Evolutionary conservation across 1,140 invertebrate species (phyloP).

Genomic region (Bombus cullumanus): DNA sequence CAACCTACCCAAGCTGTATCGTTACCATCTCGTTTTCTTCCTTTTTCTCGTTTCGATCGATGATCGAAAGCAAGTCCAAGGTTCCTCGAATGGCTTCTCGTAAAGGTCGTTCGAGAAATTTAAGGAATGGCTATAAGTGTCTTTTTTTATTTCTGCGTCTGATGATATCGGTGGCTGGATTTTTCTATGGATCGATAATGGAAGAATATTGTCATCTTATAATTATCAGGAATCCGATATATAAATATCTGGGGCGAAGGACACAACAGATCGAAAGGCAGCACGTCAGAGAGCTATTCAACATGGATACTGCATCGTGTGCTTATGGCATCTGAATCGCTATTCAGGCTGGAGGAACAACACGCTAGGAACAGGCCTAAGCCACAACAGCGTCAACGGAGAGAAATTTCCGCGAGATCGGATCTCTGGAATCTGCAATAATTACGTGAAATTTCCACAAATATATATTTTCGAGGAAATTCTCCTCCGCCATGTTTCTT

Average conservation of each 20-base stretch:
- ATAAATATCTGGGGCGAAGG: not conserved
- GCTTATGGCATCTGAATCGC: constrained; percentile 9
- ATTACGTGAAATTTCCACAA: too few species aligned
- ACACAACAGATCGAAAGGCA: not conserved
- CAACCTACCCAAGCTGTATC: not conserved
- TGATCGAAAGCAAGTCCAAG: not conserved
- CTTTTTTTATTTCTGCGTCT: not conserved
- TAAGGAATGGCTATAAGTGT: too few species aligned
- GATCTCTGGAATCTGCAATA: not conserved
- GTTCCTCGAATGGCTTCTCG: not conserved
- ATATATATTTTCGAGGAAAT: not conserved
- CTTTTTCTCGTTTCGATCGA: not conserved
- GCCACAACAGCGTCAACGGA: not conserved
- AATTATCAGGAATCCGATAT: not conserved
- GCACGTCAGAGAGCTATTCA: not conserved
- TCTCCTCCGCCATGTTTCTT: too few species aligned
- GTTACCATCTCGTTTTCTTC: not conserved
- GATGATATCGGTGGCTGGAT: not conserved
- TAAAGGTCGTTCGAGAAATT: not conserved
- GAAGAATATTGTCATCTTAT: not conserved
- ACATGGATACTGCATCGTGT: not conserved
- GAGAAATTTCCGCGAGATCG: not conserved
- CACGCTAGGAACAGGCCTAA: not conserved
- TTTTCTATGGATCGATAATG: not conserved
- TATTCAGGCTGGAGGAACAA: not conserved